Evolutionary conservation across 2,113 vertebrate genomes (phyloP).

Genomic region (Burhinus bistriatus): DNA sequence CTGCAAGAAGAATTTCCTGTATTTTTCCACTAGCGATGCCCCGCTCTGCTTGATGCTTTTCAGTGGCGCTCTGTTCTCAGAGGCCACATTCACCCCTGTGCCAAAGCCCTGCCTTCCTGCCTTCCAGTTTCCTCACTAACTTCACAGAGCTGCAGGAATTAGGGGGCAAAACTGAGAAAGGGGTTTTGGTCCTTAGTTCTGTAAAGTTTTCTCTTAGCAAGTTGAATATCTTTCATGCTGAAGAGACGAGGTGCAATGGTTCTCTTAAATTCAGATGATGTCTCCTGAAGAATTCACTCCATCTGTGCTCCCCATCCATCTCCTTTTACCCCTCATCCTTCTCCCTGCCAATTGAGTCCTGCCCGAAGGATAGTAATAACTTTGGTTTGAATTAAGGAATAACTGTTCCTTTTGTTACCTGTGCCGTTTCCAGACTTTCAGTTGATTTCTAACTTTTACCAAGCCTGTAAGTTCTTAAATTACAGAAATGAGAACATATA

Average conservation of each 20-base stretch:
- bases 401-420: not conserved
- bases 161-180: not conserved
- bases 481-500: not conserved
- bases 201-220: not conserved
- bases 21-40: not conserved
- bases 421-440: not conserved
- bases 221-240: not conserved
- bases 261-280: not conserved
- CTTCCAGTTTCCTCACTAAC: not conserved
- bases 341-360: not conserved
- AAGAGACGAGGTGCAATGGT: not conserved
- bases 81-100: not conserved
- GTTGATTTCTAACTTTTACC: not conserved
- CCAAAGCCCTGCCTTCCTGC: not conserved
- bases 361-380: not conserved
- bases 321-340: not conserved
- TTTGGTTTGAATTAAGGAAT: not conserved
- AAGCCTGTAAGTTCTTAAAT: not conserved
- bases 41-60: rapidly evolving
- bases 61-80: not conserved
- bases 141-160: not conserved
- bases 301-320: not conserved
- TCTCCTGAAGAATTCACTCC: not conserved
- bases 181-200: not conserved
- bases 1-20: not conserved